phyloP scores from a whole-genome alignment of 1,140 invertebrate genomes.

The Polypedilum vanderplanki region DNA sequence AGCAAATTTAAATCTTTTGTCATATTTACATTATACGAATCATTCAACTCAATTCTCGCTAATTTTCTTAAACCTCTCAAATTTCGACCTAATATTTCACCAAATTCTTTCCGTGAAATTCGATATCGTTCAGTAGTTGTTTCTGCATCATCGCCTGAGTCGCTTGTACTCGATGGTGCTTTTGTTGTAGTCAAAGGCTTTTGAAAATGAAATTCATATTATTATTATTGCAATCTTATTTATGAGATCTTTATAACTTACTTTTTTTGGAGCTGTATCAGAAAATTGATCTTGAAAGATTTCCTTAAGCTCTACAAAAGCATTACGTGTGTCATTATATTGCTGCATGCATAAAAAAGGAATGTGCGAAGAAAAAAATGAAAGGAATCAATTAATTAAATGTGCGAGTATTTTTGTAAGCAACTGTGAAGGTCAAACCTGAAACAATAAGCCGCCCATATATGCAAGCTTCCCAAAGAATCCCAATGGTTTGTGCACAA shows the following conservation, averaged over 20 bases:
- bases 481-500: not conserved
- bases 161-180: not conserved
- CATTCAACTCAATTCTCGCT: slow-evolving; percentile 38
- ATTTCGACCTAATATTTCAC: slow-evolving; percentile 40
- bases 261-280: slow-evolving; percentile 37
- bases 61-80: slow-evolving; percentile 40
- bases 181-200: slow-evolving; percentile 32
- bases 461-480: slow-evolving; percentile 20
- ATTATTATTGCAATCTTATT: not conserved
- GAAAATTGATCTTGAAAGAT: slow-evolving; percentile 40
- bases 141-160: not conserved
- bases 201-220: not conserved
- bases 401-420: too few relatives aligned
- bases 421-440: not conserved
- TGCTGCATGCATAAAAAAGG: slow-evolving; percentile 37
- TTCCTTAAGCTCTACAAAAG: slow-evolving; percentile 39
- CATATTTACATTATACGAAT: slow-evolving; percentile 37
- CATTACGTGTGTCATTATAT: slow-evolving; percentile 40
- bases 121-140: slow-evolving; percentile 39
- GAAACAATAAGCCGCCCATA: not conserved
- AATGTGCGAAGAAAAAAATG: too few relatives aligned
- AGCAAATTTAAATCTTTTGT: not conserved
- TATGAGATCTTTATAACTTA: slow-evolving; percentile 32
- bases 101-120: slow-evolving; percentile 43
- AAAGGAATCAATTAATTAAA: not conserved